Base-by-base conservation (phyloP, 1,140 invertebrate genomes). In the Hycleus cichorii region DNA sequence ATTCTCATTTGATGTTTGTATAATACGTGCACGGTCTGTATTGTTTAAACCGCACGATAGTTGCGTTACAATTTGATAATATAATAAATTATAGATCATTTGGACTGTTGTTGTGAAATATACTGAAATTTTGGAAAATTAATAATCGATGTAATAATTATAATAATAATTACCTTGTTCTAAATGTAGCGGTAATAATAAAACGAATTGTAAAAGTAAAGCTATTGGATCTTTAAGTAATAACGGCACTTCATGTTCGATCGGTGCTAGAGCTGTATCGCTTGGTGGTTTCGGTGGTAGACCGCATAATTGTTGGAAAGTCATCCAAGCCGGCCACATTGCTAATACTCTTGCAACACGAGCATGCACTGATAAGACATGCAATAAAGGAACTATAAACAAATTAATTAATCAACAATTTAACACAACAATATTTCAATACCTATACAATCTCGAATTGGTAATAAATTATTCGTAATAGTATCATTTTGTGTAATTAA, bases 391-490 rank as follows among this genome's bases (percentile, higher is more conserved):
- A 66, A 94, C 92, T 89, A 74, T 9, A 32, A 32, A 32, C 47
- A 3, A 49, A 49, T 32, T 10, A 7, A 39, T 38, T 45, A 39
- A 52, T 7, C 24, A 10, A 38, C 32, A 32, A 32, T 18, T 18
- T 18, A 1, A 18, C 18, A 18, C 18, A 18, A 32, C 32, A 47
- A 77, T 12, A 12, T 12, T 12, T 76, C 78, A 77, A 18, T 18
- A 89, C 87, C 87, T 66, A 95, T 90, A 74, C 91, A 93, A 64
- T 93, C 90, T 59, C 90, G 84, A 72, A 90, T 90, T 24, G 87
- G 88, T 68, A 85, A 85, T 4, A 82, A 70, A 32, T 78, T 75
- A 74, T 85, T 83, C 0, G 83, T 77, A 18, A 18, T 18, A 7
- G 75, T 65, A n/a, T 77, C 77, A 6, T 76, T 71, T 51, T 47